Base-by-base conservation (phyloP, 2,113 vertebrate species). In the Tragelaphus strepsiceros region DNA sequence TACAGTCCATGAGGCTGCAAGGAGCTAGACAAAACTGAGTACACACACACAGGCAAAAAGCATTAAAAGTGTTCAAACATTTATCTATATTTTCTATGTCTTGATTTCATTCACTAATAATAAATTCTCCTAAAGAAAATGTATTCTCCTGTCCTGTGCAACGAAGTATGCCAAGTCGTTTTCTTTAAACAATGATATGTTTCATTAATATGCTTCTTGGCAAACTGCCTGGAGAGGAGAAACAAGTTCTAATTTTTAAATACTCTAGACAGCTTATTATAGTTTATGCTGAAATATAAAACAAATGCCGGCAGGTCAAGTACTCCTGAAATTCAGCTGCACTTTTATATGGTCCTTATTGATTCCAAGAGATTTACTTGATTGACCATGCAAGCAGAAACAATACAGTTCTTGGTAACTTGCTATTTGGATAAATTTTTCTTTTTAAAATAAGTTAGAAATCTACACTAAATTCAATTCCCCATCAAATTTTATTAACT, bases 161-260 rank as follows among this genome's bases (percentile, higher is more conserved):
- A 49, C 83, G 71, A 96, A 58, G 46, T 74, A 88, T 86, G 39
- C 58, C 74, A 93, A 83, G 43, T 67, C 21, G 58, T 93, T 96
- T 83, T 83, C 90, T 95, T 89, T 74, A 93, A 96, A 64, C 15
- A 93, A 35, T 26, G 22, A 53, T 97, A 74, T 21, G 51, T 95
- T 94, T 64, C 82, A 89, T 96, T 97, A 84, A 95, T 81, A 81
- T 88, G 26, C 61, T 97, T 93, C 81, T 89, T 97, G 89, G 96
- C 62, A 95, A 95, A 78, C 74, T 93, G 59, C 93, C 95, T 94
- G 81, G 61, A 59, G 39, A 93, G 2, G 35, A 91, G 24, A 95
- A 93, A 62, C 51, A 62, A 92, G 30, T 90, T 94, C 77, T 94
- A 81, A 95, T 97, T 96, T 97, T 96, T 92, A 94, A 97, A 88